Base-by-base conservation (phyloP, 2,888 invertebrate species). In the Mechanitis messenoides region DNA sequence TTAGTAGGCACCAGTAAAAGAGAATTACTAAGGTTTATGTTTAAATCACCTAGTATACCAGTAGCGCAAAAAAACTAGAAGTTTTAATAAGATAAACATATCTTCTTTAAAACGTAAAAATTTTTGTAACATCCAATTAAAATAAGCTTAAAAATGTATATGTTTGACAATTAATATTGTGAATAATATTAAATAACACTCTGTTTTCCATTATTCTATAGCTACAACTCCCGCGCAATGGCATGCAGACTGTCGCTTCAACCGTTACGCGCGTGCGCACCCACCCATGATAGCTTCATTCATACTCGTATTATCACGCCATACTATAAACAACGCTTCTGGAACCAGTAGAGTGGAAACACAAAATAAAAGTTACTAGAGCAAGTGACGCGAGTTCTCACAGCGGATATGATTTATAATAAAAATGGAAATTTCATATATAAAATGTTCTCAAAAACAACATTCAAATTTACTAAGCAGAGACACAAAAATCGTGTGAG, bases 201-300 rank as follows among this genome's bases (percentile, higher is more conserved):
- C 71, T 74, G 68, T 57, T 57, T 54, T 42, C 60, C 62, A 65
- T 66, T 74, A 71, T 63, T 67, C 72, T 71, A 66, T 59, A 57
- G 63, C 53, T 66, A 65, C 64, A 55, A 68, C 62, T 69, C 64
- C 63, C 68, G 68, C 69, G 70, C 68, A 69, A 67, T 58, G 68
- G 66, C 66, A 68, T 69, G 71, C 67, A 61, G 58, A 65, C 69
- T 58, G 62, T 61, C 62, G 66, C 62, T 61, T 53, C 67, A 63
- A 71, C 73, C 70, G 72, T 72, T 73, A 74, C 67, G 66, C 70
- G 71, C 70, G 64, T 63, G 71, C 71, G 71, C 74, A 72, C 62
- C 71, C 70, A 71, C 57, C 71, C 71, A 69, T 69, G 69, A 66
- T 68, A 67, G 59, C 67, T 69, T 68, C 73, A 75, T 75, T 74